Evolutionary conservation across 2,888 invertebrate genomes (phyloP).

Genomic region (Ferrisia virgata): DNA sequence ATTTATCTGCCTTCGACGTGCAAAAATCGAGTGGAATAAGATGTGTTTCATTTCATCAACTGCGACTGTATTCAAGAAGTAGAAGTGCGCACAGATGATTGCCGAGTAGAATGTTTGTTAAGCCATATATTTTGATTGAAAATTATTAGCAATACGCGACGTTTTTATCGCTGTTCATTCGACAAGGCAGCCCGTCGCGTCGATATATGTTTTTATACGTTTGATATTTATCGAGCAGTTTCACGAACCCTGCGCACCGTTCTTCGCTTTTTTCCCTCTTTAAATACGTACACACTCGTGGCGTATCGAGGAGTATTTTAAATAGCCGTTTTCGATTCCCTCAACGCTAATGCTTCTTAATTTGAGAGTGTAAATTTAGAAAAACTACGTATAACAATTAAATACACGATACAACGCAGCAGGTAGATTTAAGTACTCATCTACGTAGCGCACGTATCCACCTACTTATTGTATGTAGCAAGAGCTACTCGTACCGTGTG

Average conservation of each 20-base stretch:
- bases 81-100: too few species aligned
- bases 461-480: too few species aligned
- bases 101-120: background rate
- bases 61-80: too few species aligned
- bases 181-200: too few species aligned
- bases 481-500: too few species aligned
- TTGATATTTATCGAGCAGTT: background rate
- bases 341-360: background rate
- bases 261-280: background rate
- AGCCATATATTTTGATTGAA: background rate
- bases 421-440: background rate
- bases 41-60: background rate
- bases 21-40: too few species aligned
- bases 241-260: too few species aligned
- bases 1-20: background rate
- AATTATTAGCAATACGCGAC: background rate
- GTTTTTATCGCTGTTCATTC: background rate
- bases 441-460: background rate
- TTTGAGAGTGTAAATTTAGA: background rate
- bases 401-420: background rate
- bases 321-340: background rate
- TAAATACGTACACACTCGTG: background rate
- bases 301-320: background rate
- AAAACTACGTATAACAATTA: background rate
- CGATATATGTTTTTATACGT: too few species aligned